These are phyloP conservation scores for Montipora foliosa DNA, from an alignment of 64 coral and sea anemone species.

Conservation along the genomic window DNA sequence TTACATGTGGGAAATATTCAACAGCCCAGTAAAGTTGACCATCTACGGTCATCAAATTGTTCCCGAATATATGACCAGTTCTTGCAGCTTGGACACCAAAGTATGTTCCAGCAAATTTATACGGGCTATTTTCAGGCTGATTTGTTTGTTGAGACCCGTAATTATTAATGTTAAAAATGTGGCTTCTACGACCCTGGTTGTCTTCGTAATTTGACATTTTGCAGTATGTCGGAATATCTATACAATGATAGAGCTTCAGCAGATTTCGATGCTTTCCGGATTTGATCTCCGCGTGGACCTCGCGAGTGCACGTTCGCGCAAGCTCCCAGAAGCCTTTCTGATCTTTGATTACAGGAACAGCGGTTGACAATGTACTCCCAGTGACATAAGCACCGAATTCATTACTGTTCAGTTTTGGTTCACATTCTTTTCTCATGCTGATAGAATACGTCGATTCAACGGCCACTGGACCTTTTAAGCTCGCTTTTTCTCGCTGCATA, in stretches of 20 bases:
- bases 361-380: conserved; percentile 28
- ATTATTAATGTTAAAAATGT: conserved; percentile 60
- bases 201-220: conserved; percentile 31
- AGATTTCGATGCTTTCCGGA: conserved; percentile 50
- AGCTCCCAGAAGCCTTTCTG: conserved; percentile 77
- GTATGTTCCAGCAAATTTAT: conserved; percentile 74
- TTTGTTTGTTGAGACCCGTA: conserved; percentile 36
- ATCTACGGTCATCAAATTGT: conserved; percentile 84
- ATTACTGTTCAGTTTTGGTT: conserved; percentile 48
- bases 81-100: conserved; percentile 68
- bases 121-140: conserved; percentile 3
- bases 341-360: conserved; percentile 27
- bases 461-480: conserved; percentile 14
- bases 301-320: conserved; percentile 68
- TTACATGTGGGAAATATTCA: conserved; percentile 71
- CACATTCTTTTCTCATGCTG: conserved; percentile 64
- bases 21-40: conserved; percentile 76
- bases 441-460: conserved; percentile 53
- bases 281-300: conserved; percentile 34
- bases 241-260: conserved; percentile 46
- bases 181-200: conserved; percentile 23
- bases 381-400: conserved; percentile 76
- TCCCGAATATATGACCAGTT: conserved; percentile 65
- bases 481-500: conserved; percentile 38
- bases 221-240: conserved; percentile 35